phyloP scores from a whole-genome alignment of 53 echinoderm and acorn worm species.

The Temnopleurus reevesii region DNA sequence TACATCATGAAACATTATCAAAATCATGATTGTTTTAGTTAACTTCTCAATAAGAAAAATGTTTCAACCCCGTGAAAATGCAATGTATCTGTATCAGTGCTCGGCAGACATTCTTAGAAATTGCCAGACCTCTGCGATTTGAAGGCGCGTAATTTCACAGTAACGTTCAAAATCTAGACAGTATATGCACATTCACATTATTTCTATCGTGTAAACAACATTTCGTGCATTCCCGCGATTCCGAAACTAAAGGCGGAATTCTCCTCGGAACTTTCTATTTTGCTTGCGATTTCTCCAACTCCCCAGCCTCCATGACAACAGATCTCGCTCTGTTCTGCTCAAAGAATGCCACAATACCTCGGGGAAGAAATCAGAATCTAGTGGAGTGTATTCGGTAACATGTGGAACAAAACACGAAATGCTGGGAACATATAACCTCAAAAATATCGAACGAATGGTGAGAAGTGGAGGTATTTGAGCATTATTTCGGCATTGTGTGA shows the following conservation, averaged over 20 bases:
- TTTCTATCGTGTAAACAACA: background rate
- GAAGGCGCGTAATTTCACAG: no score
- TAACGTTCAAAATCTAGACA: no score
- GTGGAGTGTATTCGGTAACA: background rate
- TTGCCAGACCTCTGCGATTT: no score
- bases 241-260: background rate
- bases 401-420: conserved; percentile 1
- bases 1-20: no score
- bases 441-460: background rate
- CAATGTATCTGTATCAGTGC: no score
- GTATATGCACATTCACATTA: no score
- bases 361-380: background rate
- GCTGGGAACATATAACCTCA: conserved; percentile 9
- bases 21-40: no score
- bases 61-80: no score
- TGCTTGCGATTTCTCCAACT: background rate
- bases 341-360: background rate
- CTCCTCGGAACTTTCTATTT: background rate
- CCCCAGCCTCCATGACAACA: background rate
- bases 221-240: background rate
- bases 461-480: background rate
- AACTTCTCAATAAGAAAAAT: no score
- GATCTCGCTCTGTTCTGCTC: background rate
- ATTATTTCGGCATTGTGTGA: background rate
- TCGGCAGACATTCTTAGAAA: no score